Evolutionary conservation across 2,888 invertebrate species (phyloP), one percentile per base, ranked within the genome.

Genomic region (Empis livida): DNA sequence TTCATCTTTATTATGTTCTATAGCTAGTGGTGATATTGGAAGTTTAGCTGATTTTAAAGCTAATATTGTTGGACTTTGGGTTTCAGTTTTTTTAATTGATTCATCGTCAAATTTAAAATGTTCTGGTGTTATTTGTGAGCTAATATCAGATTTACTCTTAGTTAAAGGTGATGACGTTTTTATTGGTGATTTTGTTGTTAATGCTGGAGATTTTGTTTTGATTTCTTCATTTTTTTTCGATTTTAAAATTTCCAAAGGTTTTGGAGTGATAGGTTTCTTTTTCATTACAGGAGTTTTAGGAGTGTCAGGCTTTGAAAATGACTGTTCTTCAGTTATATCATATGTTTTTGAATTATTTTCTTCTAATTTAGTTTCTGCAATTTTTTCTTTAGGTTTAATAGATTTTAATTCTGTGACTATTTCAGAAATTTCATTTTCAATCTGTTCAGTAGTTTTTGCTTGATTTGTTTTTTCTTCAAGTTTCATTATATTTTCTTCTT

Each of bases 341-440:
- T 27, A 5, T 6, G 23, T 8, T 11, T 41, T 30, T 17, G 10
- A n/a, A 30, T n/a, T 4, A n/a, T 15, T 38, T 9, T 11, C 10
- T 47, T 43, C 42, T 43, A 31, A 11, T 16, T 20, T 43, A 11
- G n/a, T 5, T 23, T 9, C 13, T 41, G 32, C 14, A n/a, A 39
- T 8, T 43, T 35, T 16, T 48, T 42, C 43, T 48, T 51, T 14
- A 54, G 53, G 17, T 52, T 40, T 30, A 55, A 49, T n/a, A n/a
- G n/a, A 3, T 47, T 47, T 0, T 49, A 61, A 53, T 37, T 61
- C 57, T 5, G 59, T 59, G 1, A 52, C 53, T 16, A 54, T 53
- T 30, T 51, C 53, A 17, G 53, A 53, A 1, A 37, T 48, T 10
- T 39, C 42, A 10, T 27, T 9, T 5, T 27, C 9, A 27, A 49